Conservation (phyloP, 2,888 invertebrate genomes). For the Patella ulyssiponensis region DNA sequence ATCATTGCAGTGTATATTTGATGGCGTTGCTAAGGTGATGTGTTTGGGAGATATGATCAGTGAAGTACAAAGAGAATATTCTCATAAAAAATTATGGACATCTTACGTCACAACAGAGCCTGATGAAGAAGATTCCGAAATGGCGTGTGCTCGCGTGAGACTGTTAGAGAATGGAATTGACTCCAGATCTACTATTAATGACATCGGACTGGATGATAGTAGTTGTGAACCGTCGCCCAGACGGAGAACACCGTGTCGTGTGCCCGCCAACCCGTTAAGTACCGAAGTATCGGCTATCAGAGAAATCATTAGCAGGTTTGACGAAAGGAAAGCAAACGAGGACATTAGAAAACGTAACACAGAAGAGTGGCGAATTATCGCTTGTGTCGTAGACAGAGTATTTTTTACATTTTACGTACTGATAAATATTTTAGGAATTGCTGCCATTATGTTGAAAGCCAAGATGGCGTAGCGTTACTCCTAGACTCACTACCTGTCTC, state of each 20-base stretch:
- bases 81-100: slow-evolving; percentile 42
- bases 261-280: slow-evolving; percentile 5
- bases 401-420: slow-evolving; percentile 64
- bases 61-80: slow-evolving; percentile 38
- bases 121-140: slow-evolving; percentile 46
- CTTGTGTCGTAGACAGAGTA: slow-evolving; percentile 64
- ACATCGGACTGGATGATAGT: slow-evolving; percentile 13
- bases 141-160: slow-evolving; percentile 49
- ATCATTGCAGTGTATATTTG: slow-evolving; percentile 54
- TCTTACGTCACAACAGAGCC: slow-evolving; percentile 35
- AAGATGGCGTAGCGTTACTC: slow-evolving; percentile 17
- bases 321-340: slow-evolving; percentile 52
- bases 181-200: slow-evolving; percentile 16
- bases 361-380: slow-evolving; percentile 66
- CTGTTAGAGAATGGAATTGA: slow-evolving; percentile 48
- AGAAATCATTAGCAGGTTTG: slow-evolving; percentile 20
- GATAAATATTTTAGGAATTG: slow-evolving; percentile 58
- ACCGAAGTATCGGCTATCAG: slow-evolving; percentile 19
- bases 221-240: slow-evolving; percentile 27
- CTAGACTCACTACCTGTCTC: slow-evolving; percentile 11
- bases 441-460: slow-evolving; percentile 52
- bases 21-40: slow-evolving; percentile 53
- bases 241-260: slow-evolving; percentile 28
- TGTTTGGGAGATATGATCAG: slow-evolving; percentile 49
- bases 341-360: slow-evolving; percentile 56